phyloP scores from a whole-genome alignment of 2,113 vertebrate species.

The Polypterus bichir region DNA sequence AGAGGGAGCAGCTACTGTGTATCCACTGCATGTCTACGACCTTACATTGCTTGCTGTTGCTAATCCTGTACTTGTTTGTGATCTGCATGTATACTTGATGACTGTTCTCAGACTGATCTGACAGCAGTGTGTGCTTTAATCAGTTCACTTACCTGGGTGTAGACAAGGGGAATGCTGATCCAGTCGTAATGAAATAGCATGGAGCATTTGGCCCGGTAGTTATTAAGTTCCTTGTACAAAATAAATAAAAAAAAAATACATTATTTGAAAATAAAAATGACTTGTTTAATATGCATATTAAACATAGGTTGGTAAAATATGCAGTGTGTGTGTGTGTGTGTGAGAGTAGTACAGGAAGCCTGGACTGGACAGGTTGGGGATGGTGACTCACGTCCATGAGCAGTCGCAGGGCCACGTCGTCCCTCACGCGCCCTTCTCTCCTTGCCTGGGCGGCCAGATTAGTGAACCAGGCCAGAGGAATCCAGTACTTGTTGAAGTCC shows the following conservation, averaged over 20 bases:
- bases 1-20: background rate
- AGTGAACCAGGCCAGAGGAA: slow-evolving; percentile 77
- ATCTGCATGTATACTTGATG: background rate
- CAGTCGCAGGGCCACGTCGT: slow-evolving; percentile 66
- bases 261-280: too few relatives aligned
- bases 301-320: too few relatives aligned
- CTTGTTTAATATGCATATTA: too few relatives aligned
- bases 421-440: slow-evolving; percentile 55
- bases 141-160: slow-evolving; percentile 58
- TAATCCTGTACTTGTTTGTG: background rate
- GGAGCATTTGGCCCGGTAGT: slow-evolving; percentile 72
- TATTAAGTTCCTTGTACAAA: slow-evolving; percentile 67
- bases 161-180: slow-evolving; percentile 82
- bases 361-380: background rate
- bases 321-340: background rate
- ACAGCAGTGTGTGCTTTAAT: too few relatives aligned
- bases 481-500: slow-evolving; percentile 86
- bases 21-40: background rate
- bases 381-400: slow-evolving; percentile 63
- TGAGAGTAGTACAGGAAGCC: background rate
- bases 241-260: too few relatives aligned
- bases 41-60: background rate
- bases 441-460: slow-evolving; percentile 66
- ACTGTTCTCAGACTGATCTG: too few relatives aligned
- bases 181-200: slow-evolving; percentile 81